Percentiles rank a stretch among this genome's conserved stretches.
Evolutionary conservation across 2,113 vertebrate species (phyloP).

Genomic region (Elachura formosa): DNA sequence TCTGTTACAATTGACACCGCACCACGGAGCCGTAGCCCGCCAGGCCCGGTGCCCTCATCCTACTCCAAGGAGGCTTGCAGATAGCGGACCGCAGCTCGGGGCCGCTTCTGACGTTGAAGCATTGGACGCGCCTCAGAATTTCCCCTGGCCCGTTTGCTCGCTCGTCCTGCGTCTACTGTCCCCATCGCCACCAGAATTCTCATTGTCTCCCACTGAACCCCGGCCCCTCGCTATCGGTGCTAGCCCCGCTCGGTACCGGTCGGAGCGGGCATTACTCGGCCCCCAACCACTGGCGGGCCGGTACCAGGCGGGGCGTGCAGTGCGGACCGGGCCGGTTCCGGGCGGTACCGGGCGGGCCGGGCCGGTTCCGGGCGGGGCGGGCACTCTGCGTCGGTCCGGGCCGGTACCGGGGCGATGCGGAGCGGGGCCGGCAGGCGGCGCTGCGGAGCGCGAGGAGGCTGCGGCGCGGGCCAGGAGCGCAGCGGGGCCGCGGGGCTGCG

Average conservation of each 20-base stretch:
- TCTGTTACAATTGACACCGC: accelerated
- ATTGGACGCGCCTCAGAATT: accelerated
- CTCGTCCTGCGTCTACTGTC: neutral
- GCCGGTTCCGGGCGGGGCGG: neutral
- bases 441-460: neutral
- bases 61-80: too few relatives aligned
- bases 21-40: accelerated
- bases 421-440: neutral
- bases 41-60: neutral
- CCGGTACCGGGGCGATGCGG: neutral
- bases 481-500: too few relatives aligned
- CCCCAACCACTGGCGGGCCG: too few relatives aligned
- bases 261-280: too few relatives aligned
- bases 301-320: neutral
- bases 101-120: accelerated
- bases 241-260: neutral
- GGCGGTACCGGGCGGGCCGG: neutral
- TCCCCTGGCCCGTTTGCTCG: accelerated
- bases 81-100: accelerated
- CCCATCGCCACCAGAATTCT: neutral
- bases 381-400: neutral
- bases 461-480: neutral
- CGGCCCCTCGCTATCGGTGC: neutral
- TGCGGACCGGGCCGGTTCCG: neutral
- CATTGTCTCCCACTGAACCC: accelerated